Base-by-base conservation (phyloP, 2,797 vertebrate species). In the Argyrosomus regius region DNA sequence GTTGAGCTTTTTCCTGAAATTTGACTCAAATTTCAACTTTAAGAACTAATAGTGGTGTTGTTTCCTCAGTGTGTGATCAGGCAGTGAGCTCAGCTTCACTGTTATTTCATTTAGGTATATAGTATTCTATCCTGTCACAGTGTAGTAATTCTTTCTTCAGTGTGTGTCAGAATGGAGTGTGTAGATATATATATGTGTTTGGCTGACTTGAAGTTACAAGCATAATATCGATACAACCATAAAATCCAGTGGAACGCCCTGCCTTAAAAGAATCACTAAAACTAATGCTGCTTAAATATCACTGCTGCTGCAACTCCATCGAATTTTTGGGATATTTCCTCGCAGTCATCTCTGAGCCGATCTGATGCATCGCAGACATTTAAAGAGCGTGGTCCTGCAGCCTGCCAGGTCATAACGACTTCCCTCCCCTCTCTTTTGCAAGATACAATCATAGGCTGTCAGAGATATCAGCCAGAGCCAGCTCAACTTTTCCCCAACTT, bases 401-500 rank as follows among this genome's bases (percentile, higher is more conserved):
- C 54, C 78, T 85, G 85, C 88, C 83, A 22, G 88, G 89, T 91
- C 86, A 83, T 80, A 85, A 87, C 68, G 56, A 87, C 85, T 84
- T 75, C 86, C 86, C 81, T 75, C 81, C 78, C 77, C 70, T 75
- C 75, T 81, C 57, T 82, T 83, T 78, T 69, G 80, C 80, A 28
- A 77, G 87, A 88, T 86, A 90, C 78, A 91, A 91, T 93, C 89
- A 85, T 75, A 83, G 85, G 76, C 80, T 92, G 90, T 93, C 89
- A 88, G 86, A 87, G 81, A 87, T 83, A 87, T 88, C 87, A 88
- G 90, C 88, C 39, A 18, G 64, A 89, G 84, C 81, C 56, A 14
- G 86, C 84, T 91, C 84, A 91, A 93, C 88, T 89, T 91, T 84
- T 78, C 69, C 35, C 73, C 76, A 92, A 91, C 84, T 92, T 92